These are phyloP conservation scores for Stictonetta naevosa DNA, from an alignment of 2,113 vertebrate genomes.

Conservation along the genomic window DNA sequence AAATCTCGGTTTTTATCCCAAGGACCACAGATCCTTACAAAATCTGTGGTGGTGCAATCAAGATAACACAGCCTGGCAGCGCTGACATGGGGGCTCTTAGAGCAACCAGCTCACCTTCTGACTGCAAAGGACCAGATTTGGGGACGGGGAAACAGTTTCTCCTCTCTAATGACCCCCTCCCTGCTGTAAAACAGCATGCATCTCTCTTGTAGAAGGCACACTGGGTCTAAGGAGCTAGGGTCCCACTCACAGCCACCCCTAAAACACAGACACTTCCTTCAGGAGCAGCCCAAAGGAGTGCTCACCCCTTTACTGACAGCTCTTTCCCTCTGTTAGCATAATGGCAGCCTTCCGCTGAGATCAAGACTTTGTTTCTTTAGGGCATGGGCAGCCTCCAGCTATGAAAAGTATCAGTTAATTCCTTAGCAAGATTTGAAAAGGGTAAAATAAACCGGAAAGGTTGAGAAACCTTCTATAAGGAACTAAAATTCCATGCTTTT, in stretches of 20 bases:
- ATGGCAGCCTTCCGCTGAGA: background rate
- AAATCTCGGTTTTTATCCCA: background rate
- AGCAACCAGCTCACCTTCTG: background rate
- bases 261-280: background rate
- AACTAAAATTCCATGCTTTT: background rate
- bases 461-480: background rate
- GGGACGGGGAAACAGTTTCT: background rate
- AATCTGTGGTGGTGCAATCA: background rate
- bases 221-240: background rate
- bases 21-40: background rate
- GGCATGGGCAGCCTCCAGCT: background rate
- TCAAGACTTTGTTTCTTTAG: accelerated
- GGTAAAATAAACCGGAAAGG: background rate
- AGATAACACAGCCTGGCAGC: background rate
- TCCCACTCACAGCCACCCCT: background rate
- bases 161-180: background rate
- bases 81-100: background rate
- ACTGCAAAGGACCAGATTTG: background rate
- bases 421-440: background rate
- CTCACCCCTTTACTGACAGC: background rate
- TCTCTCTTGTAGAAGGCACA: background rate
- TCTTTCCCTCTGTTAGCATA: background rate
- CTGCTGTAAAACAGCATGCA: background rate
- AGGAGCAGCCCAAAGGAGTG: background rate
- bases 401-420: background rate